Evolutionary conservation across 2,888 invertebrate species (phyloP), one percentile per base, ranked within the genome.

Genomic region (Philaethria dido): DNA sequence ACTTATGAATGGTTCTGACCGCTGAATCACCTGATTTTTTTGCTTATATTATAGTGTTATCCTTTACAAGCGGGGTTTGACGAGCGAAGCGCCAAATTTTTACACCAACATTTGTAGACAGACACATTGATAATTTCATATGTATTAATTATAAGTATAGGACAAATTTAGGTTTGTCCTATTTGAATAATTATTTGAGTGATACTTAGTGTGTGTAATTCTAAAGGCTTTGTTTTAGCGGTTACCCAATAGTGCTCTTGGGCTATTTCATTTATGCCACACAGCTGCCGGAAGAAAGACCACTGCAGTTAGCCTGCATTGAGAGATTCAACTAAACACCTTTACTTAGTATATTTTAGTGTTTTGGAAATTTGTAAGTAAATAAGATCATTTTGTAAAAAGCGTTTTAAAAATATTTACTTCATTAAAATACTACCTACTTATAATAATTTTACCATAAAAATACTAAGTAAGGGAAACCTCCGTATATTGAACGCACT

Each of bases 251-350:
- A 47, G 66, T 45, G 45, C 13, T 64, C 65, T 55, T 55, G 42
- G 42, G 29, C 25, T 65, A 45, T 62, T 29, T 36, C 33, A 50
- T 60, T 68, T 65, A 59, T 72, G 64, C 73, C 71, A 69, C 68
- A 72, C 76, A 78, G 71, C 77, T 78, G 79, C 78, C 77, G 80
- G 79, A 80, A 78, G 77, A 61, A 69, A 54, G 57, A 47, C 52
- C 64, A 68, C 66, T 67, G 75, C 69, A 73, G 67, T 72, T 78
- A 76, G 77, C 77, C 75, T 64, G 69, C 74, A 69, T 70, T 66
- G 64, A 68, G 50, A 70, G 69, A 68, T 62, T 39, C 25, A 33
- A n/a, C 63, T 48, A 45, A n/a, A n/a, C n/a, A n/a, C n/a, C n/a
- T n/a, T n/a, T n/a, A n/a, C n/a, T n/a, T n/a, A n/a, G n/a, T n/a